Base-by-base conservation (phyloP, 2,888 invertebrate species). In the Pemphredon lugubris region DNA sequence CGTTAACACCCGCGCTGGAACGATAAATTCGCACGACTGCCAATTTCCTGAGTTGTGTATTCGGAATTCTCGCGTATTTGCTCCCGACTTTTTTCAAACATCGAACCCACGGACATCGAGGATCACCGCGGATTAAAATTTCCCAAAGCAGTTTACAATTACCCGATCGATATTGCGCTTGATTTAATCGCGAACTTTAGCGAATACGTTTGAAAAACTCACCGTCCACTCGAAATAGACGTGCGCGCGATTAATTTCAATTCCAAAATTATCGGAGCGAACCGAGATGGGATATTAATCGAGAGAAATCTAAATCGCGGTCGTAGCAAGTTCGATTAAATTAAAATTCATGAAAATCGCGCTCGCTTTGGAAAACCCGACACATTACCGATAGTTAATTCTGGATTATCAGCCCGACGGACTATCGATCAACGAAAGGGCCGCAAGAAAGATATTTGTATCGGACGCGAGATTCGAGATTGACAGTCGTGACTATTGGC, bases 1-100 rank as follows among this genome's bases (percentile, higher is more conserved):
- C 6, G 23, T 37, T 58, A 54, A 34, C 44, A 48, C 40, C 60
- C 51, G 40, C 59, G 61, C 13, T 47, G 21, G 47, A 40, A 23
- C 63, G 48, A 75, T 79, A 66, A 74, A 79, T 72, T 70, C 34
- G n/a, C 7, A 30, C 32, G 18, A 18, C 13, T 64, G 65, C 48
- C 81, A 73, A 77, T 82, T 79, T 80, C 72, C 59, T 66, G 63
- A 76, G 79, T 83, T 78, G 65, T 51, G 74, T 64, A 45, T 72
- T 53, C 44, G 48, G 21, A 50, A 2, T 39, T 34, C 13, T 30
- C 42, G 34, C 32, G 30, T 18, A 21, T 57, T 66, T 50, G 16
- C 4, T 14, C 18, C 26, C n/a, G 45, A 30, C n/a, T 57, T 30
- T 20, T n/a, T 48, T 21, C 7, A 9, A 0, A 34, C 2, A 9